Evolutionary conservation across 2,113 vertebrate species (phyloP).

Genomic region (Elanus axillaris): DNA sequence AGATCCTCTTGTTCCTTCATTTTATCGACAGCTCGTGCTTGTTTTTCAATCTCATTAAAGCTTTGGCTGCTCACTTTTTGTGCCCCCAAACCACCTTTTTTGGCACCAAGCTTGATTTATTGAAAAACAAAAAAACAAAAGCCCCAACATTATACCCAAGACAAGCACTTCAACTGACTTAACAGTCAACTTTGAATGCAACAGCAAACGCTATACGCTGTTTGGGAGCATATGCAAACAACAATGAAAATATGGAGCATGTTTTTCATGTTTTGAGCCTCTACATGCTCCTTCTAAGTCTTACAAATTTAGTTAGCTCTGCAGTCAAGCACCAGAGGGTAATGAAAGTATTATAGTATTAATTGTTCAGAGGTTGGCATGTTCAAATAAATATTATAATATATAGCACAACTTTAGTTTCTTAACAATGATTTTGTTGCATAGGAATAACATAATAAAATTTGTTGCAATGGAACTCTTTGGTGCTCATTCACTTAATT

Average conservation of each 20-base stretch:
- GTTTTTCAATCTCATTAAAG: constrained; percentile 88
- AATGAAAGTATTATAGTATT: background rate
- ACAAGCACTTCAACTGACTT: background rate
- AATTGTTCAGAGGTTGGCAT: background rate
- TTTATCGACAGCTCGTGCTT: constrained; percentile 88
- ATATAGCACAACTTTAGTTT: background rate
- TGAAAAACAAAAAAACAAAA: background rate
- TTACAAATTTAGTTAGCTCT: background rate
- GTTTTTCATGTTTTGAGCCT: background rate
- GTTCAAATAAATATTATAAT: background rate
- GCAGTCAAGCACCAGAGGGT: background rate
- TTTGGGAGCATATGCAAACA: background rate
- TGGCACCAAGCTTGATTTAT: constrained; percentile 80
- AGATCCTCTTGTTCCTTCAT: constrained; percentile 74
- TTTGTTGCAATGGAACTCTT: background rate
- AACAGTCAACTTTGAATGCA: background rate
- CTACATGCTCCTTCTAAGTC: background rate
- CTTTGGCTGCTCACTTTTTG: constrained; percentile 87
- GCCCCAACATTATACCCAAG: background rate
- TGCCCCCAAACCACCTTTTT: constrained; percentile 89
- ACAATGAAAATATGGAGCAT: background rate
- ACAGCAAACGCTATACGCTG: background rate
- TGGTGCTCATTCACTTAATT: background rate
- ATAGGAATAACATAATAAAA: background rate
- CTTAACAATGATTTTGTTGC: background rate